Evolutionary conservation across 2,888 invertebrate genomes (phyloP), one percentile per base, ranked within the genome.

Genomic region (Acleris laterana): DNA sequence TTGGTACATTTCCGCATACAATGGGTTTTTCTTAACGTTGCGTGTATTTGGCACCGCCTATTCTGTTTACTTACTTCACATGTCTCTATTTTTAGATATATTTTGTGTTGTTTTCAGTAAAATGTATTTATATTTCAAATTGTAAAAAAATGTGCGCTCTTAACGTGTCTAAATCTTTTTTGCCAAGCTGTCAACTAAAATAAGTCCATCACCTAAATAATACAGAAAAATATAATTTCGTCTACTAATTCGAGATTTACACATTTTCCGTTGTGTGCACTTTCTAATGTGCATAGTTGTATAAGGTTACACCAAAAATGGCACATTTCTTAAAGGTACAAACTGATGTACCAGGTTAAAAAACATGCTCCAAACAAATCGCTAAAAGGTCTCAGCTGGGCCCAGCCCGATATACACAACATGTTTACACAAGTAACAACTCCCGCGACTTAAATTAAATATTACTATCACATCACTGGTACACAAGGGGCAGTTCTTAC

Each of bases 381-480:
- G 57, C 13, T 48, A 32, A 44, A 19, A 9, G 19, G 19, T 42
- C 48, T 44, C 9, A 9, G 17, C n/a, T 16, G 56, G 66, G 61
- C 56, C 66, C 66, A 66, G 66, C 66, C 66, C 61, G 51, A 38
- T 22, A 51, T 50, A 55, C 49, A 63, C 32, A 17, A 48, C 13
- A 19, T 51, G n/a, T 56, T 51, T 46, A 64, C 49, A 60, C 49
- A 25, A 50, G 28, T 49, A 49, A 52, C 55, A 50, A 28, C 49
- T 55, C 50, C 42, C 55, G 55, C 55, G 60, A 65, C 65, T 55
- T 60, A 65, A 65, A 22, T 44, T 42, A 63, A 28, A 49, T 64
- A 59, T n/a, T 60, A 60, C 65, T 65, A 60, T 48, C 25, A 64
- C 60, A 64, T 65, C 64, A 65, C 64, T 38, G 52, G 59, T 65